A percentile compares a stretch with the other conserved stretches of the same genome.
Conservation (phyloP, 2,888 invertebrate genomes). For the Ceriagrion tenellum region DNA sequence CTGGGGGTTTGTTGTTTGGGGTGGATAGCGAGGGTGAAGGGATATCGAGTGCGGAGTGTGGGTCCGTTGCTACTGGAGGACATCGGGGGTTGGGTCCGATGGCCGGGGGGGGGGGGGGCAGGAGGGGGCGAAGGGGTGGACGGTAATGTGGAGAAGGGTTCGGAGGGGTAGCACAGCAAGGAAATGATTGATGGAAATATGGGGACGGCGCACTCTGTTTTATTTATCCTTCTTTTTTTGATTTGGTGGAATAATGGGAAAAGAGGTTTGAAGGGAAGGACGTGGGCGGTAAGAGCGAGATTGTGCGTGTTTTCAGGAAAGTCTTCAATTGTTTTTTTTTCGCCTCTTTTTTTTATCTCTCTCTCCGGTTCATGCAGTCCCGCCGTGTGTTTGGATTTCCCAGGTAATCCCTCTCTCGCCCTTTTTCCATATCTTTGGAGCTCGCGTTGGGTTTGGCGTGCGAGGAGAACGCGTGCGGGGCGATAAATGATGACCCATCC, state of each 20-base stretch:
- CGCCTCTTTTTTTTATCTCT: not conserved
- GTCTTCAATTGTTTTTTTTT: not conserved
- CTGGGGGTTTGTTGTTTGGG: not conserved
- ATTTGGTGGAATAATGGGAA: slow-evolving; percentile 43
- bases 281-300: not conserved
- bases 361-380: slow-evolving; percentile 5
- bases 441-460: slow-evolving; percentile 16
- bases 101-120: not conserved
- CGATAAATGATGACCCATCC: slow-evolving; percentile 56
- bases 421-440: slow-evolving; percentile 15
- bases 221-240: not conserved
- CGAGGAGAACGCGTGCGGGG: not conserved
- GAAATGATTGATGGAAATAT: slow-evolving; percentile 63
- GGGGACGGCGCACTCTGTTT: not conserved
- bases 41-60: no score
- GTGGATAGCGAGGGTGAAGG: not conserved
- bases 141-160: no score
- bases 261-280: slow-evolving; percentile 26
- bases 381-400: not conserved
- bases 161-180: not conserved
- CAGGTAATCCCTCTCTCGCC: not conserved
- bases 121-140: not conserved
- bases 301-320: not conserved
- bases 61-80: not conserved
- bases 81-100: not conserved